Percentiles rank a stretch among this genome's conserved stretches.
Conservation (phyloP, 2,888 invertebrate genomes). For the Cryptus viduatorius region DNA sequence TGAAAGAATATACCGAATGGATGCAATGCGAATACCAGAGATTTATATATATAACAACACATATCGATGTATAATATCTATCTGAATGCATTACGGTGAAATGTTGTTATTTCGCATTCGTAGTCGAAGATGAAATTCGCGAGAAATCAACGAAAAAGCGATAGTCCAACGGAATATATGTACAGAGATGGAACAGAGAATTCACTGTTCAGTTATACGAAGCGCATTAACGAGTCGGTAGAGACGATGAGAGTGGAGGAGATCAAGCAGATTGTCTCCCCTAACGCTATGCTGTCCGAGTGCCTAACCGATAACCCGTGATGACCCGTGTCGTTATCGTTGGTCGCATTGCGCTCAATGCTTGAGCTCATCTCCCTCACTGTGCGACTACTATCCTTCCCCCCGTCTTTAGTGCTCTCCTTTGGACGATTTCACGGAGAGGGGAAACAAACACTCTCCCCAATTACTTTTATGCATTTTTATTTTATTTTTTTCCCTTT, state of each 20-base stretch:
- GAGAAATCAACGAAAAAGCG: neutral
- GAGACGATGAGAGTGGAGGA: constrained; percentile 12
- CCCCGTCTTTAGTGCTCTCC: constrained; percentile 9
- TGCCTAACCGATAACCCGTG: constrained; percentile 39
- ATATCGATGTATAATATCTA: too few relatives aligned
- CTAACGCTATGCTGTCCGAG: constrained; percentile 13
- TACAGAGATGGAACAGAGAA: neutral
- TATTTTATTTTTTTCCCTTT: neutral
- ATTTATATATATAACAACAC: too few relatives aligned
- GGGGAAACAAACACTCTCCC: neutral
- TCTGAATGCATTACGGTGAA: too few relatives aligned
- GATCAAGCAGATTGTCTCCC: constrained; percentile 20
- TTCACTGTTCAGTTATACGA: constrained; percentile 11
- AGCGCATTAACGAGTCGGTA: neutral
- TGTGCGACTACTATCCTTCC: neutral
- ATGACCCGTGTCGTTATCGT: constrained; percentile 72
- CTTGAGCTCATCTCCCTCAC: constrained; percentile 56
- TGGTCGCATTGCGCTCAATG: constrained; percentile 67
- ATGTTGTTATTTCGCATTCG: too few relatives aligned
- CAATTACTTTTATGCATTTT: neutral
- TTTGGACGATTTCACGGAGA: constrained; percentile 6
- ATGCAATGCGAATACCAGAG: constrained; percentile 10
- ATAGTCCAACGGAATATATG: neutral
- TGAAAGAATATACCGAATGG: neutral
- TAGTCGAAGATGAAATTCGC: neutral